phyloP scores from a whole-genome alignment of 1,140 invertebrate genomes.

The Condylostylus longicornis region DNA sequence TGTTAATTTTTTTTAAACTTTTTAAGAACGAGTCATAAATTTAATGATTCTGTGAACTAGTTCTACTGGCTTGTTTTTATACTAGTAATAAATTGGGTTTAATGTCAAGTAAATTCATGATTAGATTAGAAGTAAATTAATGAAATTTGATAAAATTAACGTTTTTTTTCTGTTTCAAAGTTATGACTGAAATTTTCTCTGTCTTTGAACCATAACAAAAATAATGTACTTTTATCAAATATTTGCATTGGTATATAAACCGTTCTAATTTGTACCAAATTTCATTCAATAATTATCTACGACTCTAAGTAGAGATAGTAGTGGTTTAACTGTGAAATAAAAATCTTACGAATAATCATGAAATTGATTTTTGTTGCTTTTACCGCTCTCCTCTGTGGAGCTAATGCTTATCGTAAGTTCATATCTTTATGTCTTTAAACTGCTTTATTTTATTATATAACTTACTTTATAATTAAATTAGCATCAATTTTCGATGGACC shows the following conservation, averaged over 20 bases:
- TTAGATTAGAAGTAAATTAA: too few species aligned
- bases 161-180: background rate
- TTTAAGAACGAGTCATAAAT: too few species aligned
- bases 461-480: background rate
- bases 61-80: too few species aligned
- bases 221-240: background rate
- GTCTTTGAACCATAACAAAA: background rate
- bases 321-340: background rate
- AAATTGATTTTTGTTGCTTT: background rate
- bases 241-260: background rate
- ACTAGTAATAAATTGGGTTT: too few species aligned
- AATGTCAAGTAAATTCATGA: too few species aligned
- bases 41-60: too few species aligned
- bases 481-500: background rate
- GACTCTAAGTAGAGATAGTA: background rate
- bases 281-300: background rate
- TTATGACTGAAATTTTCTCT: background rate
- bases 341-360: background rate
- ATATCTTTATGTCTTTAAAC: background rate
- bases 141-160: too few species aligned
- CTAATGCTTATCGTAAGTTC: background rate
- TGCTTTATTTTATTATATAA: background rate
- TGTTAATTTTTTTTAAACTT: too few species aligned
- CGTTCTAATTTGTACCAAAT: background rate
- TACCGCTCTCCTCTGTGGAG: background rate